phyloP scores from a whole-genome alignment of 2,113 vertebrate genomes.

The Bettongia penicillata region DNA sequence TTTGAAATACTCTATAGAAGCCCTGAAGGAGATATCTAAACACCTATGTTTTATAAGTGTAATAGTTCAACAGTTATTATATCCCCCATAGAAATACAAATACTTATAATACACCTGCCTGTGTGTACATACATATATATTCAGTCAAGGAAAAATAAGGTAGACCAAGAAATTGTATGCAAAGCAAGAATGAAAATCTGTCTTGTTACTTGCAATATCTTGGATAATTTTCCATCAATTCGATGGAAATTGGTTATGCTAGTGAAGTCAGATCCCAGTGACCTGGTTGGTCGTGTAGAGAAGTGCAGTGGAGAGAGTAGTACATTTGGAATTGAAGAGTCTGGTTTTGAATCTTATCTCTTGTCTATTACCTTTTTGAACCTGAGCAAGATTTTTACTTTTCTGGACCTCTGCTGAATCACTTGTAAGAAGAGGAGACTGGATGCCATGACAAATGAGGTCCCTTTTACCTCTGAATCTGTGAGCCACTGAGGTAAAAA shows the following conservation, averaged over 20 bases:
- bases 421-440: background rate
- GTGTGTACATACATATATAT: background rate
- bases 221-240: conserved; percentile 1
- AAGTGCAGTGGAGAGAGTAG: background rate
- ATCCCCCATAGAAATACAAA: background rate
- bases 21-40: background rate
- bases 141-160: background rate
- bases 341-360: background rate
- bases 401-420: background rate
- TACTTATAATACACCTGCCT: background rate
- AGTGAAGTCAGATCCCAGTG: background rate
- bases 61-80: background rate
- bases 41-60: background rate
- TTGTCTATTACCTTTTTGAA: background rate
- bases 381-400: background rate
- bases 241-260: conserved; percentile 1
- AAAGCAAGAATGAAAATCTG: background rate
- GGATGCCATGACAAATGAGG: background rate
- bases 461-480: background rate
- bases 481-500: background rate
- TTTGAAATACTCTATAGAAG: conserved; percentile 24
- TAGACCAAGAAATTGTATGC: background rate
- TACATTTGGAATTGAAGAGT: background rate
- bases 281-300: background rate
- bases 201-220: background rate